Base-by-base conservation (phyloP, 2,797 vertebrate genomes). In the Lagocephalus sceleratus region DNA sequence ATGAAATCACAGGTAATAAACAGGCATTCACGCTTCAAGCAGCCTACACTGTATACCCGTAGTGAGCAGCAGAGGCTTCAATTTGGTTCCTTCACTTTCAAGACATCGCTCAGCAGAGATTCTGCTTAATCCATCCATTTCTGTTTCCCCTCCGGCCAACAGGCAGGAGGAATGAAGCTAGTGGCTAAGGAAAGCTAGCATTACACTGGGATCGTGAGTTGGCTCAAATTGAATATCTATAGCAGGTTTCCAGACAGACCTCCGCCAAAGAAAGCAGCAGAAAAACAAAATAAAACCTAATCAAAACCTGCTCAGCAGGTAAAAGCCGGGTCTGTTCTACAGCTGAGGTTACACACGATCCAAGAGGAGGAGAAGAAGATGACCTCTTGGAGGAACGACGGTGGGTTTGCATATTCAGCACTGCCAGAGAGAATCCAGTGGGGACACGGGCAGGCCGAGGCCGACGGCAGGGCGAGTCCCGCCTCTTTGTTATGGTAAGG, bases 401-500 rank as follows among this genome's bases (percentile, higher is more conserved):
- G 12, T 10, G 32, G 56, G 70, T 66, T 76, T 76, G 61, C 76
- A 76, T 78, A 75, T 46, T 59, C 51, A 59, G 11, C 62, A 42
- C 52, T 53, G 42, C 49, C 0, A 17, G 64, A 56, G 43, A 68
- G 68, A 65, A 76, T 75, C 73, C 63, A 67, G 57, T 57, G 68
- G 50, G 51, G 50, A 52, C 47, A 39, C 11, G 10, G 57, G 61
- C 20, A n/a, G 60, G 42, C 32, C 64, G 42, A 25, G 73, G 64
- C 49, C 38, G 58, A 62, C 48, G 35, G 32, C 29, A 22, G 38
- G 35, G 42, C 42, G 68, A 56, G 62, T 61, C 8, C 32, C 3
- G 32, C 2, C 47, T 64, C 65, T 79, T 88, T 85, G 78, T 86
- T 79, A 70, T 60, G 64, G 64, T 60, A 67, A 72, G 71, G 47